Conservation (phyloP, 2,797 vertebrate species). For the Pterois miles region DNA sequence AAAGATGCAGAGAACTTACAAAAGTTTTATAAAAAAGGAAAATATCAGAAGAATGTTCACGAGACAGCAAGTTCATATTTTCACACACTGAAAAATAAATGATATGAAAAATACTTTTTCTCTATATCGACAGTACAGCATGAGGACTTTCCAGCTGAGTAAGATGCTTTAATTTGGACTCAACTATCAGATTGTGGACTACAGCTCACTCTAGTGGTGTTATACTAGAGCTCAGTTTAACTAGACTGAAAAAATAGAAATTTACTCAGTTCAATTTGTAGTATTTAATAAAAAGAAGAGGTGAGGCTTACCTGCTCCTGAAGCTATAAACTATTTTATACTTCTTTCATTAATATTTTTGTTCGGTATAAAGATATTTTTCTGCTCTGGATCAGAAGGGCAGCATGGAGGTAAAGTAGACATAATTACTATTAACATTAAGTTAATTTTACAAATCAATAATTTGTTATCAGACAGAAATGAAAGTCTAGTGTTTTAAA, state of each 20-base stretch:
- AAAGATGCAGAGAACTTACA: slow-evolving; percentile 55
- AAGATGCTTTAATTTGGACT: neutral
- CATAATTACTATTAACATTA: neutral
- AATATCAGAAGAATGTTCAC: slow-evolving; percentile 41
- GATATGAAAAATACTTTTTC: slow-evolving; percentile 21
- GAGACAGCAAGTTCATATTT: slow-evolving; percentile 7
- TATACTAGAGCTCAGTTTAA: neutral
- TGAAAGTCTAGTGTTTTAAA: neutral
- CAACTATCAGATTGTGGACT: neutral
- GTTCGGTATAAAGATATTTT: neutral
- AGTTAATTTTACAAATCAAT: neutral
- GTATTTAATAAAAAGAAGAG: neutral
- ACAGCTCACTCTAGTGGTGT: slow-evolving; percentile 36
- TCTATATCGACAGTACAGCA: slow-evolving; percentile 14
- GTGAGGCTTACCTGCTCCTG: neutral
- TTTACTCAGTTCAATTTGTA: neutral
- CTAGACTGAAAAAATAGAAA: neutral
- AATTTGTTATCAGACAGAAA: neutral
- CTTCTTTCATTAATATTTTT: neutral
- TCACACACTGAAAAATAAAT: slow-evolving; percentile 21
- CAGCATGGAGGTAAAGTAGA: neutral
- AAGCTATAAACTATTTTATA: neutral
- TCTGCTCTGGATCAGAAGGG: neutral
- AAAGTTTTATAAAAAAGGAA: slow-evolving; percentile 55
- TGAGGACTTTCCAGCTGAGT: neutral